Evolutionary conservation across 2,888 invertebrate genomes (phyloP).

Genomic region (Cylindroiulus punctatus): DNA sequence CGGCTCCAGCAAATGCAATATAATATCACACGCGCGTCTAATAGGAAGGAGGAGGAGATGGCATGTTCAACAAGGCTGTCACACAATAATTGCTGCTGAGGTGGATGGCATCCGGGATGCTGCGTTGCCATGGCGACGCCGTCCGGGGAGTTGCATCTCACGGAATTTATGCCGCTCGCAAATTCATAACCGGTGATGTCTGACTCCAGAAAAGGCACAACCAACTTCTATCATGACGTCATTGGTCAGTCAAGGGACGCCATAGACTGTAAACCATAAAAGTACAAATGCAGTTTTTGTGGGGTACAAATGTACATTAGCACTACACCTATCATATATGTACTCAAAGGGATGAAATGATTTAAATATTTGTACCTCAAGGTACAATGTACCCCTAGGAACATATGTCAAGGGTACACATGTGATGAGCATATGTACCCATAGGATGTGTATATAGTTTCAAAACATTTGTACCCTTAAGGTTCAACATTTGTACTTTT

Average conservation of each 20-base stretch:
- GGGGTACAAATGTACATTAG: too few relatives aligned
- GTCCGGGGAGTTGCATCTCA: conserved; percentile 32
- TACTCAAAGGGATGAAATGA: too few relatives aligned
- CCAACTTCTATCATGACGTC: neutral
- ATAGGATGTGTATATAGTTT: too few relatives aligned
- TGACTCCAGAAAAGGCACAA: neutral
- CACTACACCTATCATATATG: too few relatives aligned
- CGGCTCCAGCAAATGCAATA: neutral
- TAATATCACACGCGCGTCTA: conserved; percentile 1
- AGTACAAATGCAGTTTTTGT: too few relatives aligned
- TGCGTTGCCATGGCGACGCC: conserved; percentile 44
- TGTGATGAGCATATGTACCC: too few relatives aligned
- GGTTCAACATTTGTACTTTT: too few relatives aligned
- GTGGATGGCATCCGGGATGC: conserved; percentile 47
- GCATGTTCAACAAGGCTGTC: conserved; percentile 18
- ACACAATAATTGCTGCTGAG: conserved; percentile 37
- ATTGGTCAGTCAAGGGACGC: neutral
- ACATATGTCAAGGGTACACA: too few relatives aligned
- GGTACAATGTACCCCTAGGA: too few relatives aligned
- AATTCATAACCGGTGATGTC: conserved; percentile 21
- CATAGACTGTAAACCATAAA: too few relatives aligned
- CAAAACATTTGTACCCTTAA: too few relatives aligned
- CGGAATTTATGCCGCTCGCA: neutral
- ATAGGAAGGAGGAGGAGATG: neutral
- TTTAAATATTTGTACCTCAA: too few relatives aligned